Evolutionary conservation across 2,888 invertebrate genomes (phyloP), one percentile per base, ranked within the genome.

Genomic region (Timandra comae): DNA sequence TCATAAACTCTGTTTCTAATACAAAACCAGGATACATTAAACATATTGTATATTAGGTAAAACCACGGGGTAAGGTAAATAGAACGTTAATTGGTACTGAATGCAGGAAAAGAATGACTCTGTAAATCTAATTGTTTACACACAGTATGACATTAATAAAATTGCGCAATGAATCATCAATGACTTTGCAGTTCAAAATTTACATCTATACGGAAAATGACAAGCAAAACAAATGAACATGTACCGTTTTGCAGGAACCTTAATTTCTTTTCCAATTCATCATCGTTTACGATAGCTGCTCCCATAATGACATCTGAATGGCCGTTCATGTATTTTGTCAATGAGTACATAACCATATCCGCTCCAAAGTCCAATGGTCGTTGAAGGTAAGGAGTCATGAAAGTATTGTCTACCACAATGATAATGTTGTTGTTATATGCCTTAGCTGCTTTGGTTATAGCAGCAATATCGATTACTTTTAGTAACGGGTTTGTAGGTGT

Each of bases 291-390:
- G 20, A 94, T 85, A 4, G 92, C 89, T 8, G 95, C 93, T 2
- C 99, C 99, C 99, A 99, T 99, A 3, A 99, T 91, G 10, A 97
- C 94, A 81, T 99, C 99, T 0, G 96, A 92, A 78, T 99, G 99
- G 0, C 99, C 99, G 76, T 99, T 99, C 91, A 99, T 95, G 68
- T 98, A 99, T 78, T 99, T 99, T 0, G 98, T 97, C 33, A 98
- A 63, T 0, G 99, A 99, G 76, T 99, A 97, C 53, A 95, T 82
- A 1, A 92, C 93, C 33, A 98, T 82, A 71, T 99, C 98, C 1
- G 96, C 98, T 1, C 98, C 99, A 20, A 97, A 87, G 12, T 91
- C 90, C 33, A 99, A 74, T 1, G 99, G 99, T 38, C 92, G 88
- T 92, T 98, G 96, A 47, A 95, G 92, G 63, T 96, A 97, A 1